Evolutionary conservation across 64 coral and sea anemone species (phyloP).

Genomic region (Catalaphyllia jardinei): DNA sequence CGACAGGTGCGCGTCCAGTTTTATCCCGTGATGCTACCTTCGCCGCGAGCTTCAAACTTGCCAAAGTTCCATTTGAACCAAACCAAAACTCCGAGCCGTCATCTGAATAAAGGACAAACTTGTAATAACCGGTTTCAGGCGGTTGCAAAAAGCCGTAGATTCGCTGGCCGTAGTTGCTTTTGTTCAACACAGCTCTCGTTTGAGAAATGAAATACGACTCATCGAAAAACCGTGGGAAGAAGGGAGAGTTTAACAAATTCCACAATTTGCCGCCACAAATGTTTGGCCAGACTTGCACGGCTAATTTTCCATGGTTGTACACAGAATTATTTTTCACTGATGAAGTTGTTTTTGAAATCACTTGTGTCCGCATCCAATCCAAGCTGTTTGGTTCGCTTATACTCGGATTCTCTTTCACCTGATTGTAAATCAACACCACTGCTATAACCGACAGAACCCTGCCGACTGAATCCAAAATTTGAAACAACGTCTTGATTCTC

Average conservation of each 20-base stretch:
- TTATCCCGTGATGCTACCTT: slow-evolving; percentile 14
- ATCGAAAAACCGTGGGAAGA: slow-evolving; percentile 46
- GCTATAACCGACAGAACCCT: background rate
- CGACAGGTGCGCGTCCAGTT: background rate
- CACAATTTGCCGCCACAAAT: slow-evolving; percentile 38
- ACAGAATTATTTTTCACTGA: background rate
- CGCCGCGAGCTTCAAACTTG: slow-evolving; percentile 15
- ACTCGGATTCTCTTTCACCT: background rate
- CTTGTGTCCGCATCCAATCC: background rate
- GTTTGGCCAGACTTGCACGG: slow-evolving; percentile 31
- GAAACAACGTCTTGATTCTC: background rate
- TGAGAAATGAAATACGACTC: slow-evolving; percentile 25
- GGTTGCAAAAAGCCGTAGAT: slow-evolving; percentile 36
- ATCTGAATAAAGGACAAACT: slow-evolving; percentile 48
- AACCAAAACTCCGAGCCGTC: slow-evolving; percentile 63
- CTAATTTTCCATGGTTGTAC: background rate
- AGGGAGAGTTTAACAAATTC: slow-evolving; percentile 22
- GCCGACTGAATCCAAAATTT: background rate
- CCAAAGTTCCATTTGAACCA: background rate
- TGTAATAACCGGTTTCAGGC: slow-evolving; percentile 50
- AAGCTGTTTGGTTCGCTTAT: background rate
- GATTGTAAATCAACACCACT: slow-evolving; percentile 21
- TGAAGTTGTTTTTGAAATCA: background rate
- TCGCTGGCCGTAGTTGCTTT: slow-evolving; percentile 31
- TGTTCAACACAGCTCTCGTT: background rate